Evolutionary conservation across 1,140 invertebrate genomes (phyloP).

Genomic region (Argopecten irradians): DNA sequence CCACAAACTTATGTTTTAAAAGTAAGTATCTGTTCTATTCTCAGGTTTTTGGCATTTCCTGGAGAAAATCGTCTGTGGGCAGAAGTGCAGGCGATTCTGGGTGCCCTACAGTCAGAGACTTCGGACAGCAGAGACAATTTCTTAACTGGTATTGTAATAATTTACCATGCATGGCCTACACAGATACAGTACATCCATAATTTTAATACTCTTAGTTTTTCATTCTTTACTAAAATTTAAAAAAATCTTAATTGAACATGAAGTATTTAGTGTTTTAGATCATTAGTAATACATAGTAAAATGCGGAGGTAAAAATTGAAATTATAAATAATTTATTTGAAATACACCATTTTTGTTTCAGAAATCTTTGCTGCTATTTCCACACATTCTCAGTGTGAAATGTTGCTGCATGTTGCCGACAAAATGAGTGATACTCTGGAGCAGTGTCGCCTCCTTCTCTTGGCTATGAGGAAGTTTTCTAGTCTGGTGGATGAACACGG

Average conservation of each 20-base stretch:
- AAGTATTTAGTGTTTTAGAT: too few species aligned
- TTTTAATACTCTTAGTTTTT: too few species aligned
- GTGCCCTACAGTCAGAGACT: conserved; percentile 83
- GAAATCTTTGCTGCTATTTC: conserved; percentile 71
- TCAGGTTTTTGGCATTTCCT: conserved; percentile 82
- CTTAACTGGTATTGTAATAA: conserved; percentile 73
- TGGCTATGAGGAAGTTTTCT: conserved; percentile 88
- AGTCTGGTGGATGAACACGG: conserved; percentile 86
- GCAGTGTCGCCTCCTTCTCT: conserved; percentile 87
- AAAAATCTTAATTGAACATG: too few species aligned
- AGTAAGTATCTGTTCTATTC: background rate
- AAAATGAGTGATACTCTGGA: conserved; percentile 91
- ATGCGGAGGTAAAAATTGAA: too few species aligned
- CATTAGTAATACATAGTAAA: too few species aligned
- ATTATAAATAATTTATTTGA: too few species aligned
- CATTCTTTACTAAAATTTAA: too few species aligned
- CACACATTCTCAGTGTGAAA: conserved; percentile 69
- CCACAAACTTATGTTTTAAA: too few species aligned
- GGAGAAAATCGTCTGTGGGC: conserved; percentile 83
- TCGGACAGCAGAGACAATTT: conserved; percentile 75
- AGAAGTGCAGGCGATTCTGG: conserved; percentile 88
- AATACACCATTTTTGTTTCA: conserved; percentile 54
- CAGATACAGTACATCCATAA: too few species aligned
- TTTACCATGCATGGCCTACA: too few species aligned
- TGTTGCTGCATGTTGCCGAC: conserved; percentile 87